phyloP scores from a whole-genome alignment of 2,113 vertebrate species.

The Megaptera novaeangliae region DNA sequence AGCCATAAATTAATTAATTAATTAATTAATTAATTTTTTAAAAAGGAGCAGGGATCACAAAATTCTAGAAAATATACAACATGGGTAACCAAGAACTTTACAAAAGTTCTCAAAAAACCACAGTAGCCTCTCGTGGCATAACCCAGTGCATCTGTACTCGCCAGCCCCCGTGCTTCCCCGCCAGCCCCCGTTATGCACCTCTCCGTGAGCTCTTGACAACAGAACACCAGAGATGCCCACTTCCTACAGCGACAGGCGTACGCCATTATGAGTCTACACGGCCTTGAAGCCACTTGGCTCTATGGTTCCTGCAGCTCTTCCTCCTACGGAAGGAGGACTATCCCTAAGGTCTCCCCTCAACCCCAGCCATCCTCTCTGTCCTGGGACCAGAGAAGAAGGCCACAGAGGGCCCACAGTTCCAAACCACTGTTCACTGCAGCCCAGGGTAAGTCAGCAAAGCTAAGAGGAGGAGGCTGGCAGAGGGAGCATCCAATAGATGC shows the following conservation, averaged over 20 bases:
- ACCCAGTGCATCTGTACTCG: not conserved
- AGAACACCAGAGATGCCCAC: not conserved
- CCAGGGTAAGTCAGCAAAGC: not conserved
- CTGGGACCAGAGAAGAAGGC: not conserved
- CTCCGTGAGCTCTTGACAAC: not conserved
- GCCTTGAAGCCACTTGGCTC: not conserved
- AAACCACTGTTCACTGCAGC: not conserved
- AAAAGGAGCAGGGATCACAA: not conserved
- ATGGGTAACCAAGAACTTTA: not conserved
- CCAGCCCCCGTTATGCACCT: not conserved
- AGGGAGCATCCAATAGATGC: rapidly evolving
- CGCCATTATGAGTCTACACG: not conserved
- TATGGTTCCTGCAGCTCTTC: not conserved
- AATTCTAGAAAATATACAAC: not conserved
- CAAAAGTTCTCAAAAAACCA: not conserved
- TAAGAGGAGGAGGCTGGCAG: not conserved
- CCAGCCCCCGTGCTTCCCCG: not conserved
- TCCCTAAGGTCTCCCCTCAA: not conserved
- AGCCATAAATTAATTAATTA: too few relatives aligned
- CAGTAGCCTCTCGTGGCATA: too few relatives aligned
- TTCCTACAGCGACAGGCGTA: not conserved
- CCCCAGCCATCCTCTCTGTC: not conserved
- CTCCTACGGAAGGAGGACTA: not conserved
- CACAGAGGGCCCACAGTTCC: not conserved
- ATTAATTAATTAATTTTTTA: too few relatives aligned